A percentile compares a stretch with the other conserved stretches of the same genome.
Evolutionary conservation across 2,888 invertebrate genomes (phyloP).

Genomic region (Mimachlamys varia): DNA sequence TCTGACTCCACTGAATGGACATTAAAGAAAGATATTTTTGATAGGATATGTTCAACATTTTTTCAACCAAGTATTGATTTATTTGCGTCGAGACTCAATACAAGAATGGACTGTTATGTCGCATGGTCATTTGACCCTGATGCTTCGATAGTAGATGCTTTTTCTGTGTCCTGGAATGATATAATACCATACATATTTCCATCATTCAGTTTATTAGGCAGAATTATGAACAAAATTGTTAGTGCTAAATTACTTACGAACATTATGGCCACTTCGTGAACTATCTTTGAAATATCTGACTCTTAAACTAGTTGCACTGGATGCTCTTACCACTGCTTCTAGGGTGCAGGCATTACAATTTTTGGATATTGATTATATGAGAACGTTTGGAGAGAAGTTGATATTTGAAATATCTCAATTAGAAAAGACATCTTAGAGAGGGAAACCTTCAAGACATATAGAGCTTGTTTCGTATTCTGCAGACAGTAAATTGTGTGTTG

Average conservation of each 20-base stretch:
- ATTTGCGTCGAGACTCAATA: too few species aligned
- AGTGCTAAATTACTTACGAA: slow-evolving; percentile 41
- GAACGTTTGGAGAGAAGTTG: background rate
- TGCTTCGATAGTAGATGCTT: too few species aligned
- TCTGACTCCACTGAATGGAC: too few species aligned
- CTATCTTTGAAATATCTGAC: slow-evolving; percentile 44
- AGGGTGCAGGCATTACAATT: slow-evolving; percentile 41
- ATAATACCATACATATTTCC: background rate
- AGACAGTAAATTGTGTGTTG: too few species aligned
- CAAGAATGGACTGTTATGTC: too few species aligned
- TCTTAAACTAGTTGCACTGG: slow-evolving; percentile 34
- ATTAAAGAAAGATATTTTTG: too few species aligned
- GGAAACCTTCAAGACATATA: background rate
- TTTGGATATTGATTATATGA: slow-evolving; percentile 28
- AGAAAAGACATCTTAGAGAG: slow-evolving; percentile 41
- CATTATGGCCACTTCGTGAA: background rate
- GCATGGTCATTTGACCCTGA: too few species aligned
- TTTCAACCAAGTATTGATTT: too few species aligned
- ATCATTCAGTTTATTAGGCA: background rate
- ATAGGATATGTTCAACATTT: too few species aligned
- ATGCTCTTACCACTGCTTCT: slow-evolving; percentile 35
- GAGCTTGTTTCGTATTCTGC: too few species aligned
- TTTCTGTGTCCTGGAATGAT: background rate
- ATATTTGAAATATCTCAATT: slow-evolving; percentile 36
- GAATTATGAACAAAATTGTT: background rate